Evolutionary conservation across 53 echinoderm and acorn worm species (phyloP).

Genomic region (Echinometra lucunter): DNA sequence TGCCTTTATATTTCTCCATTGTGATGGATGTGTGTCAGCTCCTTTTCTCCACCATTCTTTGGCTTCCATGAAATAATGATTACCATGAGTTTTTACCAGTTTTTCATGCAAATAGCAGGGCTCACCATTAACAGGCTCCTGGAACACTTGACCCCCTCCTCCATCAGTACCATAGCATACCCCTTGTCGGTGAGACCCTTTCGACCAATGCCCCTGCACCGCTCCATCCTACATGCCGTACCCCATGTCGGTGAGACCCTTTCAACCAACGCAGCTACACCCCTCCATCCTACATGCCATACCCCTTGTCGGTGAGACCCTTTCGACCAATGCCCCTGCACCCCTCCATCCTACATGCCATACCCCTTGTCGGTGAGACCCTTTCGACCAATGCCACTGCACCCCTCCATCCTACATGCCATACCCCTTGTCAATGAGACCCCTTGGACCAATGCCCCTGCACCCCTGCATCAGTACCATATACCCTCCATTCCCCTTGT

Average conservation of each 20-base stretch:
- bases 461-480: conserved; percentile 36
- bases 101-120: too few species aligned
- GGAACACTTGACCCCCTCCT: too few species aligned
- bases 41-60: not conserved
- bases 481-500: conserved; percentile 26
- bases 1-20: not conserved
- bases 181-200: not conserved
- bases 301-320: not conserved
- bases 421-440: not conserved
- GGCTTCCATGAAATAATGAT: too few species aligned
- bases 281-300: too few species aligned
- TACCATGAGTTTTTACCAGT: not conserved
- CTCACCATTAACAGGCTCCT: too few species aligned
- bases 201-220: not conserved
- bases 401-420: not conserved
- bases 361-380: not conserved
- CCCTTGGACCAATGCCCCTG: conserved; percentile 15
- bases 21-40: not conserved
- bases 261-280: not conserved
- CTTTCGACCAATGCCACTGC: not conserved
- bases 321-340: not conserved
- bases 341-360: not conserved
- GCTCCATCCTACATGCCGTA: not conserved
- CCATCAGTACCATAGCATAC: too few species aligned
- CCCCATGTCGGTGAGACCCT: not conserved